Base-by-base conservation (phyloP, 1,140 invertebrate genomes). In the Hyles euphorbiae region DNA sequence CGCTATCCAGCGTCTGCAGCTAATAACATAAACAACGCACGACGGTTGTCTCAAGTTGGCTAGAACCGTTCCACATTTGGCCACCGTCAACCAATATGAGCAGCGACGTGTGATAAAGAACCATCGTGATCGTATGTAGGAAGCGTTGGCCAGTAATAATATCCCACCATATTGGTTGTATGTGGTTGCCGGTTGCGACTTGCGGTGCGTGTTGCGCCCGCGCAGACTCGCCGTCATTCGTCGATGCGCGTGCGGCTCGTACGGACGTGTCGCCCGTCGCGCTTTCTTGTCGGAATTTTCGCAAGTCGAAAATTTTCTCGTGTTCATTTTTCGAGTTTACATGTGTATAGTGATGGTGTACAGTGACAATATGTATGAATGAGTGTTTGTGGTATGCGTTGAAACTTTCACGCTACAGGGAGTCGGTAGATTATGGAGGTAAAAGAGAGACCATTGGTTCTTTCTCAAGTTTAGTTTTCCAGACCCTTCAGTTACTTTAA, bases 91-190 rank as follows among this genome's bases (percentile, higher is more conserved):
- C 36, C 36, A 67, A 56, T 58, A 47, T 50, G 49, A 47, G 34
- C 56, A 44, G 34, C 8, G 36, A 40, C 36, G 36, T 5, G 36
- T 40, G 36, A 40, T 40, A 40, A 48, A 48, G 46, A 48, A 5
- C 5, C 46, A 48, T n/a, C 12, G n/a, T 48, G n/a, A 48, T n/a
- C 12, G n/a, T 48, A 48, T 48, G 46, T 48, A 48, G 43, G 22
- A 44, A 54, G 36, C 34, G 43, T 54, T 68, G 63, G 49, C 8
- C 65, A 68, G 67, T 74, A 76, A 76, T 58, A 65, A 68, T 74
- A 81, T 76, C 78, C 76, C 74, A 69, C 70, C 70, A 68, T 72
- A 67, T 60, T 57, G 12, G 44, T 49, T 56, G 53, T 50, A 47
- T 60, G 55, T 60, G 61, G 51, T 58, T 63, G 58, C 50, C 22